Conservation (phyloP, 2,113 vertebrate genomes). For the Cardinalis cardinalis region DNA sequence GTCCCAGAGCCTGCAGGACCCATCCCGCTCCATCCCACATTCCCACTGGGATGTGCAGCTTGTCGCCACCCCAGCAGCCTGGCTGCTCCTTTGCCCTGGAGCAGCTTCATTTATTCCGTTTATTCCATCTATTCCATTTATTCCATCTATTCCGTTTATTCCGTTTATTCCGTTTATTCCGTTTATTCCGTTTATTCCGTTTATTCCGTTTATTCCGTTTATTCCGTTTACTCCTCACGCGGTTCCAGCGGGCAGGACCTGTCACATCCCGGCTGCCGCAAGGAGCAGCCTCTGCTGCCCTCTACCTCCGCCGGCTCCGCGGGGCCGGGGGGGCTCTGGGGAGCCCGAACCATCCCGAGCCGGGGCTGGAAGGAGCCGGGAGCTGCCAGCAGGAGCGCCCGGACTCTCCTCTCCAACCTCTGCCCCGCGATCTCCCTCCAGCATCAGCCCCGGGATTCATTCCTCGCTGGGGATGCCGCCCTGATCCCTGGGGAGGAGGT, state of each 20-base stretch:
- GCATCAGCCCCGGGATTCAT: neutral
- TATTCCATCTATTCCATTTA: neutral
- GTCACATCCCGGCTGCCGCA: neutral
- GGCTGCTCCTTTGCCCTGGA: neutral
- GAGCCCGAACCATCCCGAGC: accelerated
- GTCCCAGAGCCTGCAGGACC: neutral
- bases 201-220: neutral
- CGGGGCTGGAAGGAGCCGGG: neutral
- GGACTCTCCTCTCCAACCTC: neutral
- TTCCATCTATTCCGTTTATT: neutral
- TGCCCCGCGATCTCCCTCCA: too few relatives aligned
- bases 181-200: neutral
- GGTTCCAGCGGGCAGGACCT: neutral
- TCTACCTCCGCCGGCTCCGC: neutral
- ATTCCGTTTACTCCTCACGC: neutral
- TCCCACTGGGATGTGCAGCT: neutral
- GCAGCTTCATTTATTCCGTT: neutral
- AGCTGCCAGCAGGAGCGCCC: accelerated
- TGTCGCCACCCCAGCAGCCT: neutral
- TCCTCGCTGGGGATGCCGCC: neutral
- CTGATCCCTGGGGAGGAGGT: neutral
- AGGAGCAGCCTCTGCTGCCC: slow-evolving; percentile 38
- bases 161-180: neutral
- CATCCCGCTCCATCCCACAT: neutral
- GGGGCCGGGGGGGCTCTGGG: neutral